Evolutionary conservation across 2,797 vertebrate genomes (phyloP), one percentile per base, ranked within the genome.

Genomic region (Smutsia gigantea): DNA sequence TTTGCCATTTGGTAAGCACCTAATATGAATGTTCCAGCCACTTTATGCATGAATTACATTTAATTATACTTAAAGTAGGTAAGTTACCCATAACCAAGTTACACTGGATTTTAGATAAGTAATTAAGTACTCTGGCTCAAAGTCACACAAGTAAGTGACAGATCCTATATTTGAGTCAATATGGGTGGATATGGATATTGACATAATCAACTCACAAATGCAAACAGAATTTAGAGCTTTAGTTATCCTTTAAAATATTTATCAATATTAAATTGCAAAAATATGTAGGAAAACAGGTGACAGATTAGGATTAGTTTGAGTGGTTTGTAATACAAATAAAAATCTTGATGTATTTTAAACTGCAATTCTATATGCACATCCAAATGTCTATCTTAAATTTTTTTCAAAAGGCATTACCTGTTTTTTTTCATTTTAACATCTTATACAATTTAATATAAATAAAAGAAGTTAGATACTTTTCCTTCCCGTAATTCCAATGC

Each of bases 381-480:
- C 25, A 39, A 78, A 82, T 42, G 63, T 85, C n/a, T 21, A 69
- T 29, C 51, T 71, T 92, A 39, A 95, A 92, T 64, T 59, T 10
- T 61, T 85, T 64, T 12, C 15, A 34, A 87, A 95, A 37, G 42
- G 29, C 14, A 68, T 2, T 46, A 18, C 0, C 11, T 68, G 12
- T 39, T 81, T 90, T 90, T 90, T 78, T 42, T 25, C 1, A 57
- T 78, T 74, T 90, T 78, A 91, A 23, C 13, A 64, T 72, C 21
- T 87, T 59, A 51, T 21, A 68, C 0, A 69, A 42, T 87, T 83
- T 87, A 83, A 57, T 68, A 77, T 77, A 90, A 83, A 18, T 84
- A 78, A 83, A 71, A 39, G 94, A 87, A 31, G 34, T 94, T 29
- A 42, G 17, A 87, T 57, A 64, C 63, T 87, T 68, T 91, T 83